Percentiles rank a stretch among this genome's conserved stretches.
Conservation (phyloP, 2,888 invertebrate genomes). For the Pyrrhia umbra region DNA sequence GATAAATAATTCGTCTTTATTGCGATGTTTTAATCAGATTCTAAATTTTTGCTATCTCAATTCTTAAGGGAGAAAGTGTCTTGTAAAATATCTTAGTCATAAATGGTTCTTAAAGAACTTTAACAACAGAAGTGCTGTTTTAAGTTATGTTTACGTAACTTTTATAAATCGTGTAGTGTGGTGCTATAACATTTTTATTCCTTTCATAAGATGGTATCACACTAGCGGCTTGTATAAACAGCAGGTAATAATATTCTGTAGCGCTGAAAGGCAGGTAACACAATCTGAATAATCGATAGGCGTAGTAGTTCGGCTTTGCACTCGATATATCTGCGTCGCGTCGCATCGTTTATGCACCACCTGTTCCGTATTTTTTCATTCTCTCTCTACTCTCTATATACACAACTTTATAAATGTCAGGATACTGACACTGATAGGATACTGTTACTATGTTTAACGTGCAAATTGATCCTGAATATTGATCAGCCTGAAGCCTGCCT, state of each 20-base stretch:
- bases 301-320: slow-evolving; percentile 41
- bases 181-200: slow-evolving; percentile 19
- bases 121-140: slow-evolving; percentile 9
- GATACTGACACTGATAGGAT: too few relatives aligned
- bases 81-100: slow-evolving; percentile 37
- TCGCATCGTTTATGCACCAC: slow-evolving; percentile 33
- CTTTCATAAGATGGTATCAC: slow-evolving; percentile 19
- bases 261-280: slow-evolving; percentile 25
- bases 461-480: slow-evolving; percentile 48
- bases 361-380: slow-evolving; percentile 22
- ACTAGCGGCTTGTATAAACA: slow-evolving; percentile 32
- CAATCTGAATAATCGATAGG: slow-evolving; percentile 55
- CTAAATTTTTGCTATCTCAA: slow-evolving; percentile 18
- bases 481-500: slow-evolving; percentile 11
- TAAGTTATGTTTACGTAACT: slow-evolving; percentile 1
- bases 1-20: slow-evolving; percentile 49
- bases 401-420: slow-evolving; percentile 12
- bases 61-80: slow-evolving; percentile 12
- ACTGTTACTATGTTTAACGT: slow-evolving; percentile 31
- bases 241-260: slow-evolving; percentile 23
- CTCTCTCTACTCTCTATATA: not conserved
- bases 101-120: slow-evolving; percentile 15
- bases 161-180: slow-evolving; percentile 18
- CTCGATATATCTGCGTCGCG: slow-evolving; percentile 39
- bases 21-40: slow-evolving; percentile 37